Evolutionary conservation across 2,888 invertebrate genomes (phyloP).

Genomic region (Drosophila mimica): DNA sequence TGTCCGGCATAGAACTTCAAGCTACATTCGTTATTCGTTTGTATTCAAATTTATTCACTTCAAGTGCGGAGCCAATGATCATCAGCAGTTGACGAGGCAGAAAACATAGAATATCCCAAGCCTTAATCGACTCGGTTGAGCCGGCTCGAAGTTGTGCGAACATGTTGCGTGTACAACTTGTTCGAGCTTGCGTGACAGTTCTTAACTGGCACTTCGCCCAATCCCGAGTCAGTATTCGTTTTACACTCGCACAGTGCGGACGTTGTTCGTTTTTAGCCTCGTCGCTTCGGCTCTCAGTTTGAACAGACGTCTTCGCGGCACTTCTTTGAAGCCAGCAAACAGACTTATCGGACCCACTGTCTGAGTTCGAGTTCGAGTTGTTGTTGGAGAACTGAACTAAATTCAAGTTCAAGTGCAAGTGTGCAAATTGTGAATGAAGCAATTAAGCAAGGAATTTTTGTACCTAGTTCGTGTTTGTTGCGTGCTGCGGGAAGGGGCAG

Average conservation of each 20-base stretch:
- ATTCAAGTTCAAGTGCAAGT: constrained; percentile 28
- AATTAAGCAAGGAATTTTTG: constrained; percentile 2
- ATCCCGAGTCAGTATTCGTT: constrained; percentile 77
- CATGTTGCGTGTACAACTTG: constrained; percentile 58
- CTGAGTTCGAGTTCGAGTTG: constrained; percentile 6
- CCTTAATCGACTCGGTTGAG: constrained; percentile 9
- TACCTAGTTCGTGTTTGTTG: constrained; percentile 24
- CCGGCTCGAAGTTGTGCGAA: constrained; percentile 33
- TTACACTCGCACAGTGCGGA: constrained; percentile 60
- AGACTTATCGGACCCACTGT: background rate
- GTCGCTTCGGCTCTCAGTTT: constrained; percentile 19
- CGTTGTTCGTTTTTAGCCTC: constrained; percentile 20
- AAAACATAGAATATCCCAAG: constrained; percentile 70
- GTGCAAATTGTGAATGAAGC: constrained; percentile 7
- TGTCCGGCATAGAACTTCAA: background rate
- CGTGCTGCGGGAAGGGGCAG: background rate
- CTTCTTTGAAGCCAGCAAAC: constrained; percentile 19
- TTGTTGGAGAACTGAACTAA: constrained; percentile 10
- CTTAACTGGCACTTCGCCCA: constrained; percentile 72
- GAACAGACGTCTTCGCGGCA: constrained; percentile 45
- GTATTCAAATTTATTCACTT: constrained; percentile 9
- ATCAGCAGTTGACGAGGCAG: constrained; percentile 14
- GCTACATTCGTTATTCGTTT: background rate
- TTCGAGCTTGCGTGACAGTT: constrained; percentile 46
- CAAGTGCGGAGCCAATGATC: constrained; percentile 50